These are phyloP conservation scores for Drosophila ambigua DNA, from an alignment of 1,140 invertebrate species.

Conservation along the genomic window DNA sequence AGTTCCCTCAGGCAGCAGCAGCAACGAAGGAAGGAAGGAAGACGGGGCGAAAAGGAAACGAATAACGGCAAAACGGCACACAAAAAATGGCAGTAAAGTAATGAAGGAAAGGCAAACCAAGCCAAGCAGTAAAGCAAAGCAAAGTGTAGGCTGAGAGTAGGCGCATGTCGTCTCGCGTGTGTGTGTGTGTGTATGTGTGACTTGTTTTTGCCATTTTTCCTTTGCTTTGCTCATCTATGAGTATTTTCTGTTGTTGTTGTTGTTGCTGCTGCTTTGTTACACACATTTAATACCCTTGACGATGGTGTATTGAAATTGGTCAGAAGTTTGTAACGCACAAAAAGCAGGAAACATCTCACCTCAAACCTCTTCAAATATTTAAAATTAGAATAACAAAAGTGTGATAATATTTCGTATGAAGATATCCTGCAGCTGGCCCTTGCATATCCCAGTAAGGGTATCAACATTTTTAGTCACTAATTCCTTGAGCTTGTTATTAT, in stretches of 20 bases:
- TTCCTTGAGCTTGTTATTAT: background rate
- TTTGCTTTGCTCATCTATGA: slow-evolving; percentile 36
- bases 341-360: no score
- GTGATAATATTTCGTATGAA: no score
- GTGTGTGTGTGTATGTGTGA: slow-evolving; percentile 19
- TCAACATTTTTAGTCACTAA: background rate
- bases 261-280: no score
- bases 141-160: slow-evolving; percentile 13
- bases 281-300: no score
- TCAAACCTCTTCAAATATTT: no score
- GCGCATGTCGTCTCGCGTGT: slow-evolving; percentile 8
- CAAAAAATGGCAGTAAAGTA: slow-evolving; percentile 16
- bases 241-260: slow-evolving; percentile 5
- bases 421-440: no score
- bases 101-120: no score
- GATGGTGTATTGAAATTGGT: no score
- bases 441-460: background rate
- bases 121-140: slow-evolving; percentile 6
- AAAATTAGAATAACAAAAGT: no score
- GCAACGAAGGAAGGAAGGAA: slow-evolving; percentile 16
- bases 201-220: slow-evolving; percentile 47
- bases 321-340: no score
- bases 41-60: slow-evolving; percentile 38
- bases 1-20: slow-evolving; percentile 46
- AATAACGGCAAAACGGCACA: slow-evolving; percentile 36